These are phyloP conservation scores for Cryptus armator DNA, from an alignment of 2,888 invertebrate species.

Conservation along the genomic window DNA sequence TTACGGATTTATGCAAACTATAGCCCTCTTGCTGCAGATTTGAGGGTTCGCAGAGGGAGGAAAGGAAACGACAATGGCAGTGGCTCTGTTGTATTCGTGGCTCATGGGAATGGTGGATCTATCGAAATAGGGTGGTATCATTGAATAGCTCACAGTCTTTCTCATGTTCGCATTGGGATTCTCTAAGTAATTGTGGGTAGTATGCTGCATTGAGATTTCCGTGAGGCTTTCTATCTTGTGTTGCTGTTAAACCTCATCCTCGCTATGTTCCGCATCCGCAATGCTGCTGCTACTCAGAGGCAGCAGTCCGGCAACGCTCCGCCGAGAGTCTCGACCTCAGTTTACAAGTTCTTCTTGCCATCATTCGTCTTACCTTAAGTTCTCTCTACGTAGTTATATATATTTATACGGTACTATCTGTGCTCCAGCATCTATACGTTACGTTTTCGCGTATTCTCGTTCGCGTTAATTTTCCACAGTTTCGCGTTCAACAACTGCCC, in stretches of 20 bases:
- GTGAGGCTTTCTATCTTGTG: not conserved
- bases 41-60: not conserved
- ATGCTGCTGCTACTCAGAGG: constrained; percentile 14
- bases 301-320: constrained; percentile 24
- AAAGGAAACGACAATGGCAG: not conserved
- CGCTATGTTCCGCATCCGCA: constrained; percentile 13
- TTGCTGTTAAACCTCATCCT: constrained; percentile 1
- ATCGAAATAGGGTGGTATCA: not conserved
- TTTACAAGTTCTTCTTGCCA: constrained; percentile 39
- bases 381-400: constrained; percentile 29
- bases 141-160: not conserved
- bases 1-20: not conserved
- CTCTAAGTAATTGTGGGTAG: not conserved
- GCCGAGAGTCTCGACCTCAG: constrained; percentile 14
- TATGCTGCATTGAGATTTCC: not conserved
- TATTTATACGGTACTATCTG: constrained; percentile 5
- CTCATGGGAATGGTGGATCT: not conserved
- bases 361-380: constrained; percentile 54
- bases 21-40: not conserved
- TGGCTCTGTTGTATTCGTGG: not conserved
- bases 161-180: not conserved
- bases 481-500: constrained; percentile 12
- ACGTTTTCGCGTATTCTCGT: not conserved
- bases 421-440: not conserved
- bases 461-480: constrained; percentile 29